These are phyloP conservation scores for Saimiri boliviensis DNA, from an alignment of 2,113 vertebrate species.

Conservation along the genomic window DNA sequence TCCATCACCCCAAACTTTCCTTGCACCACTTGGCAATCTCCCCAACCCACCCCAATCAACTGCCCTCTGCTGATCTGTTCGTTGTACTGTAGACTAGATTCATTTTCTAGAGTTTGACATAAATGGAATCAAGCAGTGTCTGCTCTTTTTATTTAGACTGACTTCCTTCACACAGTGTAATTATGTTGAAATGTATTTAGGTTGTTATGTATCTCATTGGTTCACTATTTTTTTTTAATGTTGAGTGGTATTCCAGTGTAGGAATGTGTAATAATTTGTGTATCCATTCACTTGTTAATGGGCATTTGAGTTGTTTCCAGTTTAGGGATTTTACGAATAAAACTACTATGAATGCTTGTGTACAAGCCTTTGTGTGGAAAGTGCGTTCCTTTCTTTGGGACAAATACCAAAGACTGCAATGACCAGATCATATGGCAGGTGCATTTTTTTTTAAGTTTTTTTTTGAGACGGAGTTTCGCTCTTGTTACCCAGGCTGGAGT, in stretches of 20 bases:
- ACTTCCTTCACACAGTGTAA: background rate
- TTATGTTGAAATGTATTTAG: background rate
- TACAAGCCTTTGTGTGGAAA: background rate
- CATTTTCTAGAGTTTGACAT: background rate
- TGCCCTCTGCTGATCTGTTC: background rate
- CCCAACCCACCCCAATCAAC: background rate
- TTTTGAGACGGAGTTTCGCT: too few relatives aligned
- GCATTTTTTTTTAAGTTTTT: background rate
- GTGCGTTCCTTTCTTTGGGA: background rate
- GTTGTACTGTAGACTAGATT: background rate
- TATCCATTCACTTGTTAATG: background rate
- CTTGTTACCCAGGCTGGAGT: too few relatives aligned
- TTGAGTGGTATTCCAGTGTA: background rate
- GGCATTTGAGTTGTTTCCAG: background rate
- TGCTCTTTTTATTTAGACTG: background rate
- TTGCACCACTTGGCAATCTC: background rate
- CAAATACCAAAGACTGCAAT: background rate
- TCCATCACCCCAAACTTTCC: background rate
- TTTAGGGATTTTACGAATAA: background rate
- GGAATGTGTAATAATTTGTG: background rate
- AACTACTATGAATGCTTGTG: background rate
- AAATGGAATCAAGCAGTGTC: background rate
- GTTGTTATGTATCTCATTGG: background rate
- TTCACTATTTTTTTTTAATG: background rate
- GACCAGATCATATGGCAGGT: background rate